Evolutionary conservation across 2,888 invertebrate species (phyloP), one percentile per base, ranked within the genome.

Genomic region (Apodemia mormo): DNA sequence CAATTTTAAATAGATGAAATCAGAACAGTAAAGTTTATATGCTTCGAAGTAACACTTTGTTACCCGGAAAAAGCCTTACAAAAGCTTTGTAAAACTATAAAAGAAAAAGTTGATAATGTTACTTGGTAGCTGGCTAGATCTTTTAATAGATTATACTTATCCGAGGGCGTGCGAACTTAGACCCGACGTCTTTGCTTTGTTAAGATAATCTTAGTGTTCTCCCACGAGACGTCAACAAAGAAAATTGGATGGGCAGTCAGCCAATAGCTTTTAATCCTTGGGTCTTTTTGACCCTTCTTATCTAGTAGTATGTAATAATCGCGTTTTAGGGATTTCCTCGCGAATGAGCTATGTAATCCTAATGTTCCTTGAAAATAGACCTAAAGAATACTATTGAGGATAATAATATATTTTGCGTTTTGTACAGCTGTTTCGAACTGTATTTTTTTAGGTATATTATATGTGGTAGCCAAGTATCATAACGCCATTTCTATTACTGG

Each of bases 161-260:
- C 85, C 80, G 76, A 78, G 77, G 80, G 82, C 84, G 82, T 83
- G 80, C 81, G 79, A 85, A 86, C 83, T 88, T 83, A 78, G 82
- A 81, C 78, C 75, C 77, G 71, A 71, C 82, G 85, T 84, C 85
- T 87, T 87, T 84, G 89, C 88, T 89, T 90, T 92, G 90, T 89
- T 92, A 88, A 89, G 91, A 92, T 92, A 88, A 93, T 92, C 91
- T 89, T 82, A 82, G 85, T 83, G 83, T 79, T 83, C 84, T 80
- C 91, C 87, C 90, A 68, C 61, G 89, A 85, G 91, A 89, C 89
- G 85, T 90, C 90, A 91, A 90, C 92, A 92, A 92, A 92, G 92
- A 88, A 92, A 90, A 93, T 93, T 91, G 92, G 92, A 92, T 92
- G 91, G 92, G 92, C 92, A 92, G 89, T 84, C 86, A 84, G 91